Percentiles rank a stretch among this genome's conserved stretches.
Evolutionary conservation across 1,140 invertebrate species (phyloP).

Genomic region (Acyrthosiphon pisum): DNA sequence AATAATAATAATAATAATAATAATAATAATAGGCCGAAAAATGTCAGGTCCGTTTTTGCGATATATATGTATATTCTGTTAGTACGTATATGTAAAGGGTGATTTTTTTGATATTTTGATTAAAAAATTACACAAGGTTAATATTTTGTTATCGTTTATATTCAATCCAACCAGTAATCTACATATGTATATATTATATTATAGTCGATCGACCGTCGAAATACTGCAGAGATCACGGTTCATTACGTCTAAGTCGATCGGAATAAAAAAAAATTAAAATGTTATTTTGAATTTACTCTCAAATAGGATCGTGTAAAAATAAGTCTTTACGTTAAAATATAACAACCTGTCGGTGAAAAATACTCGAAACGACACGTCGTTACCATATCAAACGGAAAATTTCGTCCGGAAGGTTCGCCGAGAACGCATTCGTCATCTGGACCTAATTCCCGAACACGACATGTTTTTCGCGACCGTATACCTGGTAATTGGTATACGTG

Average conservation of each 20-base stretch:
- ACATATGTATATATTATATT: neutral
- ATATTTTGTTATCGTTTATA: neutral
- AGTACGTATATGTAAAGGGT: neutral
- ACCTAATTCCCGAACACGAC: neutral
- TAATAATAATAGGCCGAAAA: neutral
- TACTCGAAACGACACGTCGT: neutral
- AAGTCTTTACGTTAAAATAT: neutral
- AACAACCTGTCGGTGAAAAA: neutral
- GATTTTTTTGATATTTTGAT: constrained; percentile 7
- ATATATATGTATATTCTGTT: neutral
- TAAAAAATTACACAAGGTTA: neutral
- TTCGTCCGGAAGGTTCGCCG: neutral
- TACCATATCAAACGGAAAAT: neutral
- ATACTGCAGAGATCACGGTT: constrained; percentile 3
- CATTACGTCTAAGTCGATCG: neutral
- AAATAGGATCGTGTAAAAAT: neutral
- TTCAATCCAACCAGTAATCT: neutral
- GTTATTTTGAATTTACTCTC: neutral
- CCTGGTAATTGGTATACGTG: neutral
- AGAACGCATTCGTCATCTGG: neutral
- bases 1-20: constrained; percentile 20
- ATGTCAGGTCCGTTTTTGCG: constrained; percentile 14
- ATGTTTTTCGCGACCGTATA: neutral
- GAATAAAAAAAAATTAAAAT: neutral
- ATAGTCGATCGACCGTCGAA: neutral